These are phyloP conservation scores for Perca fluviatilis DNA, from an alignment of 2,113 vertebrate genomes.

Conservation along the genomic window DNA sequence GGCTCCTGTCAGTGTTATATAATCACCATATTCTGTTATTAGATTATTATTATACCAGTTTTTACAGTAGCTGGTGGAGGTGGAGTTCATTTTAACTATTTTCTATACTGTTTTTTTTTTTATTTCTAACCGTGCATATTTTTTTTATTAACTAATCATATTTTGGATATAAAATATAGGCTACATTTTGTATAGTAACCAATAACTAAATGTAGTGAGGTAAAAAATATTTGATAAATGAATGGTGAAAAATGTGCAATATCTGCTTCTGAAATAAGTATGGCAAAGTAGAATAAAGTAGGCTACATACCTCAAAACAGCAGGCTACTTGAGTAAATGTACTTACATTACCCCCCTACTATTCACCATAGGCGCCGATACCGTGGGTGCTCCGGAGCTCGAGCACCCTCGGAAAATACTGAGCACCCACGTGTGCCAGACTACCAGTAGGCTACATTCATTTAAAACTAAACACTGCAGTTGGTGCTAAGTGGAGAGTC, in stretches of 20 bases:
- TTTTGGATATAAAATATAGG: neutral
- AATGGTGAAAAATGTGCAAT: too few relatives aligned
- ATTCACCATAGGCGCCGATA: too few relatives aligned
- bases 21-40: neutral
- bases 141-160: neutral
- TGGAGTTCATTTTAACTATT: neutral
- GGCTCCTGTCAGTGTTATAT: neutral
- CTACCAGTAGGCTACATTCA: too few relatives aligned
- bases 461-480: too few relatives aligned
- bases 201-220: neutral
- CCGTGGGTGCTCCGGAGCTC: too few relatives aligned
- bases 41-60: neutral
- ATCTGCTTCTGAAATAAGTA: neutral
- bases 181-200: neutral
- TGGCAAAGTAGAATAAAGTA: neutral
- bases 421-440: too few relatives aligned
- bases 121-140: neutral
- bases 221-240: neutral
- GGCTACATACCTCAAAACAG: too few relatives aligned
- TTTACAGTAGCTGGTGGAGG: neutral
- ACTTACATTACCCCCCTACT: too few relatives aligned
- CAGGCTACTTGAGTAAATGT: too few relatives aligned
- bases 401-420: too few relatives aligned
- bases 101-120: neutral
- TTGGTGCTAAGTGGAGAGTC: too few relatives aligned